Conservation (phyloP, 1,140 invertebrate genomes). For the Halotydeus destructor region DNA sequence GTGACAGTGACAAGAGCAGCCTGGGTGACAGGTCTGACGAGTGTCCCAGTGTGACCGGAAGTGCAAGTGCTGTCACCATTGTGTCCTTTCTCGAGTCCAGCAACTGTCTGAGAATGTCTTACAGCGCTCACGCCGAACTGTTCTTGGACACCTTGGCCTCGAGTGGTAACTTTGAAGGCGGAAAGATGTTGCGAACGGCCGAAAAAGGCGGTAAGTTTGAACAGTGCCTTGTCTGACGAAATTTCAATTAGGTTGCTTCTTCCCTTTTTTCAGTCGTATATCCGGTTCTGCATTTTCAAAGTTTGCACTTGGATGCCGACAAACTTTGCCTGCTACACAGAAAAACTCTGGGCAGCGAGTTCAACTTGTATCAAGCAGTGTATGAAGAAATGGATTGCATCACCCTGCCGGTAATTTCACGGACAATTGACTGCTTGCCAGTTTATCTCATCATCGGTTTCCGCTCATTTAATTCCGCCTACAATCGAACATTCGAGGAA, state of each 20-base stretch:
- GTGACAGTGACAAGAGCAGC: no score
- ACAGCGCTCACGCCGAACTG: no score
- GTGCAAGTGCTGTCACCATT: no score
- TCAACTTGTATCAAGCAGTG: constrained; percentile 20
- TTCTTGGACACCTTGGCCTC: no score
- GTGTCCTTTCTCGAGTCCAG: no score
- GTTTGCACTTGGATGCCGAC: constrained; percentile 14
- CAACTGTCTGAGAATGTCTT: no score
- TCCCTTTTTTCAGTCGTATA: constrained; percentile 20
- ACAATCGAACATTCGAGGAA: constrained; percentile 23
- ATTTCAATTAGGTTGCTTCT: constrained; percentile 4
- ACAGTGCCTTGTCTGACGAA: constrained; percentile 2
- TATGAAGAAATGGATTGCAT: constrained; percentile 2
- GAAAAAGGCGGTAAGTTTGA: background rate
- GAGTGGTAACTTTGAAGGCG: no score
- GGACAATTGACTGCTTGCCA: background rate
- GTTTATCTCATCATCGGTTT: constrained; percentile 25
- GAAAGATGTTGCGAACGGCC: constrained; percentile 5
- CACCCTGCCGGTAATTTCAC: constrained; percentile 1
- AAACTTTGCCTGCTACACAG: constrained; percentile 16
- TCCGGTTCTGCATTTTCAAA: constrained; percentile 20
- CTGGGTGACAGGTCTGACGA: no score
- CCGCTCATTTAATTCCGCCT: constrained; percentile 24
- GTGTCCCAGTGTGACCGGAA: no score
- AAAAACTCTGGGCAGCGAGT: constrained; percentile 20